A percentile compares a stretch with the other conserved stretches of the same genome.
Conservation (phyloP, 2,113 vertebrate species). For the Cavia porcellus region DNA sequence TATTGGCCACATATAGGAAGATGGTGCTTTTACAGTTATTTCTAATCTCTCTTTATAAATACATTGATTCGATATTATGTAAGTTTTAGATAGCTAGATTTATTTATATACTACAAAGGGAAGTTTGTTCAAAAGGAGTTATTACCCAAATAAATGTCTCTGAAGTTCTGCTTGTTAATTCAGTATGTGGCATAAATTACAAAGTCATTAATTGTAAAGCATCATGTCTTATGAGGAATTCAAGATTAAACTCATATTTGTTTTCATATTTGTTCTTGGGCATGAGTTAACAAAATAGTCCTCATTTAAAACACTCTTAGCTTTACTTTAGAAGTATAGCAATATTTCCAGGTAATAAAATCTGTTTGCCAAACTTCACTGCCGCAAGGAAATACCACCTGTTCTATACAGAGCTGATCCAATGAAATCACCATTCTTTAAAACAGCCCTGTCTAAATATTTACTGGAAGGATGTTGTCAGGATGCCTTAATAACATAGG, state of each 20-base stretch:
- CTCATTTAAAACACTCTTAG: slow-evolving; percentile 31
- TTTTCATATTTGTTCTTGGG: background rate
- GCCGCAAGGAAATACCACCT: slow-evolving; percentile 29
- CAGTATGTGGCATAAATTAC: background rate
- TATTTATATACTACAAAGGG: background rate
- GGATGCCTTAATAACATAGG: background rate
- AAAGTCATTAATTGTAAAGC: background rate
- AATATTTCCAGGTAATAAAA: slow-evolving; percentile 58
- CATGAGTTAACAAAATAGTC: background rate
- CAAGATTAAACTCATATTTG: slow-evolving; percentile 23
- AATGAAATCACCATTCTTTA: slow-evolving; percentile 57
- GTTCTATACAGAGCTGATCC: slow-evolving; percentile 8
- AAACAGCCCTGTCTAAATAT: slow-evolving; percentile 36
- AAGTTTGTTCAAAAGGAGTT: background rate
- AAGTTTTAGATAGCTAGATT: background rate
- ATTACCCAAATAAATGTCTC: background rate
- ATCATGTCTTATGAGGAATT: background rate
- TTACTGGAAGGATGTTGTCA: background rate
- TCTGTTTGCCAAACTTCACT: slow-evolving; percentile 32
- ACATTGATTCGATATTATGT: background rate
- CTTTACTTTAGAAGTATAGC: slow-evolving; percentile 35
- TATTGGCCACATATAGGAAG: background rate
- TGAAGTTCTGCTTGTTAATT: background rate
- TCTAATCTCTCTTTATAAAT: background rate
- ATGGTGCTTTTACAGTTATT: background rate